Percentiles rank a stretch among this genome's conserved stretches.
These are phyloP conservation scores for Globia sparganii DNA, from an alignment of 2,888 invertebrate species.

Conservation along the genomic window DNA sequence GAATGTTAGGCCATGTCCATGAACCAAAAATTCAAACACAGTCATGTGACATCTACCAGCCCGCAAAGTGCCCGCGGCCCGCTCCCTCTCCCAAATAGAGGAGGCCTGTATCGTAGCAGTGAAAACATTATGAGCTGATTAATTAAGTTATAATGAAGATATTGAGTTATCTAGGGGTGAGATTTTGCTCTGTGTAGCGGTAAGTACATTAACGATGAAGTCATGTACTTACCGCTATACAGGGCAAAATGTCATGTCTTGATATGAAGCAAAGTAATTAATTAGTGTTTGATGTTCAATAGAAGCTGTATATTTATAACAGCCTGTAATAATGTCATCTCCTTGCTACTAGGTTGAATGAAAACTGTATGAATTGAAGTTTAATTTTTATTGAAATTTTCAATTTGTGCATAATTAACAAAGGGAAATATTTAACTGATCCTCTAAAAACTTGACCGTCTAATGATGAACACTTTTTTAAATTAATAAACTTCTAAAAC, in stretches of 20 bases:
- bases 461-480: neutral
- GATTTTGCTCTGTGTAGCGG: neutral
- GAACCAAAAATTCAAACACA: neutral
- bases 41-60: neutral
- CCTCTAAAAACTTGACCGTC: neutral
- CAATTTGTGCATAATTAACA: neutral
- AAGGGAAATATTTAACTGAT: neutral
- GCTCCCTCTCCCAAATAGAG: neutral
- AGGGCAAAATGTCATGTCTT: no score
- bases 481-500: neutral
- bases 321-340: neutral
- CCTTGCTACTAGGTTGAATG: neutral
- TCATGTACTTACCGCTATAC: no score
- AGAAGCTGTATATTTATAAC: neutral
- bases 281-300: constrained; percentile 13
- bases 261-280: constrained; percentile 22
- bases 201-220: neutral
- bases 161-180: constrained; percentile 22
- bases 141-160: constrained; percentile 3
- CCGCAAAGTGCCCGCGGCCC: neutral
- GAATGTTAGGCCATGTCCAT: neutral
- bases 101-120: neutral
- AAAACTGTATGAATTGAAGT: neutral
- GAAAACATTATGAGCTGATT: neutral
- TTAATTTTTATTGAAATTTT: neutral